Base-by-base conservation (phyloP, 1,140 invertebrate species). In the Tetraneura akinire region DNA sequence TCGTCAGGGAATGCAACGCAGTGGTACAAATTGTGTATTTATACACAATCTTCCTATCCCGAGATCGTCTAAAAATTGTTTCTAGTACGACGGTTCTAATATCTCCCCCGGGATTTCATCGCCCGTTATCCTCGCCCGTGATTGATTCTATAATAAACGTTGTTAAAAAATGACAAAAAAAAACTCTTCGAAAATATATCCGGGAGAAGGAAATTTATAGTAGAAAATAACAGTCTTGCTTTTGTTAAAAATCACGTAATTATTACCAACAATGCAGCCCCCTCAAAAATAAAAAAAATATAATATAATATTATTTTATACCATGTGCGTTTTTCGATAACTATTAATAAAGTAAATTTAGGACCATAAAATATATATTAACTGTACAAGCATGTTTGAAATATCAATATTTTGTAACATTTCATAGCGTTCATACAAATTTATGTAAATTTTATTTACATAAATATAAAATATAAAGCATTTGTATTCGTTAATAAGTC, bases 181-280 rank as follows among this genome's bases (percentile, higher is more conserved):
- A 55, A 23, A 23, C n/a, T 13, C 51, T 47, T 13, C 55, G 73
- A 21, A 76, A 76, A 76, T 26, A 37, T 53, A 45, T 21, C 57
- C 21, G 55, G 18, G 37, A 68, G 51, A 23, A 68, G 18, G 10
- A 51, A 32, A 74, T 74, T 57, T 55, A 60, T 76, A 21, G 53
- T 76, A 21, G 21, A 26, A 76, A 76, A 57, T 76, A 18, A 32
- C 11, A 5, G 21, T 45, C 45, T 76, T 53, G 73, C 73, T 14
- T 42, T 42, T 60, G 53, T 76, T 60, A 53, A 76, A 76, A 76
- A 49, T 49, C 14, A 49, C 45, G 49, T 70, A 49, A 70, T 70
- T 37, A 37, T 37, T 70, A 70, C 23, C 1, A 23, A 14, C 16
- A 23, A n/a, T n/a, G 26, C 6, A 16, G 66, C 1, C 23, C 3